Percentiles rank a stretch among this genome's conserved stretches.
These are phyloP conservation scores for Phymanthus crucifer DNA, from an alignment of 92 coral and sea anemone genomes.

Conservation along the genomic window DNA sequence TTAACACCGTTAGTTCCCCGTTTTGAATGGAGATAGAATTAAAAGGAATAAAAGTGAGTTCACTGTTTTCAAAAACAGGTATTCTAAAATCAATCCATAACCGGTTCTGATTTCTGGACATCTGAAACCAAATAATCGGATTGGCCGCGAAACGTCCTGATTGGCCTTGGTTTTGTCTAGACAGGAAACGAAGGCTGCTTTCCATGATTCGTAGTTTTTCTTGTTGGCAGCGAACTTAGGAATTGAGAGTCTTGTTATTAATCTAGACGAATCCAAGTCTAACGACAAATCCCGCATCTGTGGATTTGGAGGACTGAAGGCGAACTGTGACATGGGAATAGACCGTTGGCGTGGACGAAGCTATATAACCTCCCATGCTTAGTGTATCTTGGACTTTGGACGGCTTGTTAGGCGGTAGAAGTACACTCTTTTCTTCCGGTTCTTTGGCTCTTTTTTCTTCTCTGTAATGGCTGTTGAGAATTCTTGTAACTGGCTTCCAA, in stretches of 20 bases:
- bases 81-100: too few relatives aligned
- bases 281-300: conserved; percentile 3
- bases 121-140: too few relatives aligned
- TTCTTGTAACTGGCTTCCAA: neutral
- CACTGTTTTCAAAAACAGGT: too few relatives aligned
- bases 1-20: too few relatives aligned
- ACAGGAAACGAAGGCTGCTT: conserved; percentile 53
- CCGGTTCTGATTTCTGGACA: too few relatives aligned
- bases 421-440: neutral
- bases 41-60: too few relatives aligned
- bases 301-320: neutral
- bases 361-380: neutral
- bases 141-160: too few relatives aligned
- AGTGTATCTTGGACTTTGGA: neutral
- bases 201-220: conserved; percentile 40
- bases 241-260: conserved; percentile 26
- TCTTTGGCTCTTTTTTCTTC: neutral
- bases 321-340: neutral
- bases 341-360: neutral
- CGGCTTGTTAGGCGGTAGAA: neutral
- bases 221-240: conserved; percentile 24
- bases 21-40: too few relatives aligned
- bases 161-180: conserved; percentile 44
- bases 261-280: conserved; percentile 20
- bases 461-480: neutral